These are phyloP conservation scores for Heterodera schachtii DNA, from an alignment of 1,140 invertebrate species.

Conservation along the genomic window DNA sequence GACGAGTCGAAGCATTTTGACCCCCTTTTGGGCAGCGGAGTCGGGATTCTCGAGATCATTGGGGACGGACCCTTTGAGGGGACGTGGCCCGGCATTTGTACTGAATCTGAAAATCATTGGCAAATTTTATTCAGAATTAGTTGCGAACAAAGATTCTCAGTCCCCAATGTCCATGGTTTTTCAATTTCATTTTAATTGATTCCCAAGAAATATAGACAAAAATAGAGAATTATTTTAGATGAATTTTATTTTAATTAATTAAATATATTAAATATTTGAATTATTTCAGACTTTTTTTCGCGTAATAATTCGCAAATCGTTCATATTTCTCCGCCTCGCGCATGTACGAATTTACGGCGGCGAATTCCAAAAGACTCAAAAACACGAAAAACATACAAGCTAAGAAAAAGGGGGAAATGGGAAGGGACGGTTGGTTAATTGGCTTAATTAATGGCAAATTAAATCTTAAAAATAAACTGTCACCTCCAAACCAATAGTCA, in stretches of 20 bases:
- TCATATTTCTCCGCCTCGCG: slow-evolving; percentile 60
- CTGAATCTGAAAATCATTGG: no score
- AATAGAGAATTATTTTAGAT: no score
- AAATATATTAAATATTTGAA: not conserved
- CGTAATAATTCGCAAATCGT: slow-evolving; percentile 46
- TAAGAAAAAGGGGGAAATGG: not conserved
- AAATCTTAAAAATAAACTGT: no score
- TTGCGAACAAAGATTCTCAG: no score
- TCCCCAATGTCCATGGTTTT: no score
- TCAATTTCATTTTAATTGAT: no score
- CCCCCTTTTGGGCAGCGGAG: not conserved
- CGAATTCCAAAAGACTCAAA: slow-evolving; percentile 59
- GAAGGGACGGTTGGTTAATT: no score
- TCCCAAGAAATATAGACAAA: no score
- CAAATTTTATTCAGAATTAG: no score
- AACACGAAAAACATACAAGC: slow-evolving; percentile 59
- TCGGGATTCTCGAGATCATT: not conserved
- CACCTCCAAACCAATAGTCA: slow-evolving; percentile 53
- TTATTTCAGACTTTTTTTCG: slow-evolving; percentile 26
- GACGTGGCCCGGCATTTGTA: not conserved
- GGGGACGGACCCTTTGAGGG: not conserved
- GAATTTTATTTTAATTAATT: no score
- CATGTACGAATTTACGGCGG: slow-evolving; percentile 63
- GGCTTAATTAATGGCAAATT: no score
- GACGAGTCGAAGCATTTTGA: not conserved